A percentile compares a stretch with the other conserved stretches of the same genome.
These are phyloP conservation scores for Syrphus vitripennis DNA, from an alignment of 2,888 invertebrate species.

Conservation along the genomic window DNA sequence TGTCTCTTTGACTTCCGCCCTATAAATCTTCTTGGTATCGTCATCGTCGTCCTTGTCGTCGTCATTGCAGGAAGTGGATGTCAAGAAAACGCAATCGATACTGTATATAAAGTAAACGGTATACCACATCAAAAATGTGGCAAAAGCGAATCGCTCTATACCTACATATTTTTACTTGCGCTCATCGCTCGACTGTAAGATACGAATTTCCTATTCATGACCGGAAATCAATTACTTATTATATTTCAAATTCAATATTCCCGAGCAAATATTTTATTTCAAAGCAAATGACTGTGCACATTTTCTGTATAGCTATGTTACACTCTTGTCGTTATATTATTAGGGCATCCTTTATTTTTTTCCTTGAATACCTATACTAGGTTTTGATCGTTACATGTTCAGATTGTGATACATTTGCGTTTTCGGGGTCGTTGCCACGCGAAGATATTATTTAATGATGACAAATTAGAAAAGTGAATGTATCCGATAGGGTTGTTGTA, in stretches of 20 bases:
- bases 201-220: constrained; percentile 51
- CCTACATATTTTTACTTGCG: neutral
- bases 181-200: neutral
- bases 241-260: constrained; percentile 67
- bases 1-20: constrained; percentile 6
- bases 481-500: neutral
- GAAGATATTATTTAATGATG: neutral
- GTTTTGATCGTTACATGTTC: neutral
- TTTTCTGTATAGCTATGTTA: neutral
- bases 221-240: constrained; percentile 70
- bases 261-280: constrained; percentile 65
- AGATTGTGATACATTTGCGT: neutral
- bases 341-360: constrained; percentile 4
- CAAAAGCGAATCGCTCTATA: constrained; percentile 34
- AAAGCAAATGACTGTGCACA: constrained; percentile 48
- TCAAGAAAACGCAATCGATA: constrained; percentile 37
- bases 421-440: neutral
- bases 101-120: no score
- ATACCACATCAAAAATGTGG: constrained; percentile 27
- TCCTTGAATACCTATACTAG: neutral
- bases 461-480: neutral
- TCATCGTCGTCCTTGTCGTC: neutral
- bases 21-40: neutral
- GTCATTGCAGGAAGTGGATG: neutral
- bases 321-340: neutral